Conservation (phyloP, 2,888 invertebrate species). For the Thereva nobilitata region DNA sequence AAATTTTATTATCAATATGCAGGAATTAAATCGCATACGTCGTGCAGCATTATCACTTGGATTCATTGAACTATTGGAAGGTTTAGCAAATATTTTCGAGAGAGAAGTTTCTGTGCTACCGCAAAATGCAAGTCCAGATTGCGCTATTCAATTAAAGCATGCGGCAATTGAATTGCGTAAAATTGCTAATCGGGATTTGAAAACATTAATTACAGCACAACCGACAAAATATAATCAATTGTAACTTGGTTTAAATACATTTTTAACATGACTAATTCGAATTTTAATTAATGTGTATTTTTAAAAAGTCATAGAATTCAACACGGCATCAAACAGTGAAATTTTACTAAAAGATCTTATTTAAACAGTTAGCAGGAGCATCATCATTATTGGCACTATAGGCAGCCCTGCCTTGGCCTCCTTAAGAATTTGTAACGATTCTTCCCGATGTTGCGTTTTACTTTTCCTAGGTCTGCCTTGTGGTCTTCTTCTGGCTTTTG, state of each 20-base stretch:
- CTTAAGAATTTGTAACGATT: too few relatives aligned
- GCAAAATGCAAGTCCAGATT: constrained; percentile 77
- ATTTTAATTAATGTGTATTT: constrained; percentile 1
- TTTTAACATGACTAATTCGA: neutral
- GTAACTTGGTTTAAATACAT: neutral
- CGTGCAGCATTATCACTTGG: constrained; percentile 90
- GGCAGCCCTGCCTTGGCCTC: too few relatives aligned
- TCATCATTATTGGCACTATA: too few relatives aligned
- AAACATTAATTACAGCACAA: constrained; percentile 53
- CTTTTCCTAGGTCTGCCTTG: too few relatives aligned
- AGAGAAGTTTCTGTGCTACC: constrained; percentile 84
- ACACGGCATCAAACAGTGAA: too few relatives aligned
- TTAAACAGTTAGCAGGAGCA: too few relatives aligned
- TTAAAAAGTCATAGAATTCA: too few relatives aligned
- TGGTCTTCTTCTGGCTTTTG: too few relatives aligned
- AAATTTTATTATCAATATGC: constrained; percentile 33
- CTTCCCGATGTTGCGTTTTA: too few relatives aligned
- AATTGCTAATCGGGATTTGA: constrained; percentile 62
- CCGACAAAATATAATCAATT: constrained; percentile 45
- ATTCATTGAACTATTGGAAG: constrained; percentile 84
- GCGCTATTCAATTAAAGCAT: constrained; percentile 85
- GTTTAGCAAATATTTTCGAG: constrained; percentile 84
- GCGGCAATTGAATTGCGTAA: constrained; percentile 81
- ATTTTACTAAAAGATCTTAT: too few relatives aligned
- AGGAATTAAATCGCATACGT: constrained; percentile 90